phyloP scores from a whole-genome alignment of 2,113 vertebrate genomes.

The Turnix velox region DNA sequence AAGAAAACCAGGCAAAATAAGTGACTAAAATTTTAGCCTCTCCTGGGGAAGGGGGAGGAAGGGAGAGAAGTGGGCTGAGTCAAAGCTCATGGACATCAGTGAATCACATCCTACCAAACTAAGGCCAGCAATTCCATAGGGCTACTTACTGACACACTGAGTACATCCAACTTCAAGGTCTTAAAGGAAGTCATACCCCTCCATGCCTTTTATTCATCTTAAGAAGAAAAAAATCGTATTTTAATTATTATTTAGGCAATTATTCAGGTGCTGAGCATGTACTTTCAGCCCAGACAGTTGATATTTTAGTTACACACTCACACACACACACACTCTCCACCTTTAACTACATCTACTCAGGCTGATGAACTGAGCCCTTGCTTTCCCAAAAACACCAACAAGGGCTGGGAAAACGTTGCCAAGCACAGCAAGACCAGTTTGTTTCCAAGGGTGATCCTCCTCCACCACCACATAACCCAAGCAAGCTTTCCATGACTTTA shows the following conservation, averaged over 20 bases:
- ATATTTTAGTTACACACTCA: neutral
- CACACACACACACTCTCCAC: neutral
- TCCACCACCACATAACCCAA: conserved; percentile 25
- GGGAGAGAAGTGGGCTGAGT: conserved; percentile 17
- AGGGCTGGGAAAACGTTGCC: neutral
- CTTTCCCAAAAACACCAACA: neutral
- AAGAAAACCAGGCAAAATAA: conserved; percentile 52
- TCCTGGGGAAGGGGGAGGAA: conserved; percentile 9
- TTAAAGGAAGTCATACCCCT: neutral
- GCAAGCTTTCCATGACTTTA: conserved; percentile 11
- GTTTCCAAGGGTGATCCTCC: conserved; percentile 12
- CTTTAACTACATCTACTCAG: conserved; percentile 13
- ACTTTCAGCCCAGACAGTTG: neutral
- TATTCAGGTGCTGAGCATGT: conserved; percentile 42
- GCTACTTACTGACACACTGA: neutral
- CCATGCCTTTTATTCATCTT: neutral
- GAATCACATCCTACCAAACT: conserved; percentile 19
- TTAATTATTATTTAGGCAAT: neutral
- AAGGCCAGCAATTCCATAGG: neutral
- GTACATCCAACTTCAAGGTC: neutral
- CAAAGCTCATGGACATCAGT: neutral
- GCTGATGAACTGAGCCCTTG: conserved; percentile 2
- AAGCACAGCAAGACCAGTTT: neutral
- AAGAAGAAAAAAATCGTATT: neutral
- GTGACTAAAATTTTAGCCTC: conserved; percentile 67